These are phyloP conservation scores for Eupithecia subumbrata DNA, from an alignment of 2,888 invertebrate genomes.

Conservation along the genomic window DNA sequence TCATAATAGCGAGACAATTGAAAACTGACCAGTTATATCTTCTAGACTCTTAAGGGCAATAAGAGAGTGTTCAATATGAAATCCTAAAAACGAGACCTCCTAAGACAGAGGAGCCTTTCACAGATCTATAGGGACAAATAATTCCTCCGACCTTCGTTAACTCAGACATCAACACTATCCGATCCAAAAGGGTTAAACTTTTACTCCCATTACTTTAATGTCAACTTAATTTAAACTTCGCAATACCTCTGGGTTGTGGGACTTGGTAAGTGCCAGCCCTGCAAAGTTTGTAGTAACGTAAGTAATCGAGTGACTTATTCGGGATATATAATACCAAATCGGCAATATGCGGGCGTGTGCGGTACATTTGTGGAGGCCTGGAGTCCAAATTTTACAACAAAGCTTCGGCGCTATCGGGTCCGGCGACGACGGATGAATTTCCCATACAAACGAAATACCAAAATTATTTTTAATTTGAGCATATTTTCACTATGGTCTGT, in stretches of 20 bases:
- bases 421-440: no score
- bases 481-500: no score
- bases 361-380: constrained; percentile 12
- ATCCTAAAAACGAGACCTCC: not conserved
- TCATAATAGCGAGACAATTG: not conserved
- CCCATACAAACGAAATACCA: no score
- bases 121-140: not conserved
- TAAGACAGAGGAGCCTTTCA: not conserved
- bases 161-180: not conserved
- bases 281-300: not conserved
- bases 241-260: not conserved
- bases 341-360: constrained; percentile 10
- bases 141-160: not conserved
- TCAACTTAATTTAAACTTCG: not conserved
- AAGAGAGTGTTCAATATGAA: not conserved
- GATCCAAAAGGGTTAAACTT: not conserved
- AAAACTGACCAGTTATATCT: not conserved
- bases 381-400: constrained; percentile 27
- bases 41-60: not conserved
- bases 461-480: no score
- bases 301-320: constrained; percentile 31
- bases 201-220: not conserved
- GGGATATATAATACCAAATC: constrained; percentile 32
- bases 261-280: constrained; percentile 10
- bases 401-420: constrained; percentile 22